phyloP scores from a whole-genome alignment of 2,797 vertebrate species.

The Rhabdophis nuchalis region DNA sequence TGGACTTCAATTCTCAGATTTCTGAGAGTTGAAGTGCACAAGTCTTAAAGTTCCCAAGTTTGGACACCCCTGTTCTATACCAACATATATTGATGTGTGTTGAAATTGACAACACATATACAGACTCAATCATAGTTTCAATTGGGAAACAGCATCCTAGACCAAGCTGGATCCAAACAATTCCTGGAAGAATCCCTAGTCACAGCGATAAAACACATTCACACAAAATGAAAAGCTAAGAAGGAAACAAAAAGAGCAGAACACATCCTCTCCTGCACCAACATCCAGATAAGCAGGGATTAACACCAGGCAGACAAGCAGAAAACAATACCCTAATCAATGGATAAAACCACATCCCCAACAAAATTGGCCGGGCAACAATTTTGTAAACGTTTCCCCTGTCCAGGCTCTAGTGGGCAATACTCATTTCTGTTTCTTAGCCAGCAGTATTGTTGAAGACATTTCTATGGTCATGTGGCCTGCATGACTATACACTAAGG shows the following conservation, averaged over 20 bases:
- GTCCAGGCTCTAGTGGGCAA: background rate
- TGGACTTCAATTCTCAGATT: no score
- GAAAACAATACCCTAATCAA: background rate
- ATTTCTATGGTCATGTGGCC: background rate
- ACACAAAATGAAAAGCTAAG: background rate
- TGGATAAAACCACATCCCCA: background rate
- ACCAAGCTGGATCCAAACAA: background rate
- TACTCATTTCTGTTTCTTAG: background rate
- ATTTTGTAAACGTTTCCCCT: background rate
- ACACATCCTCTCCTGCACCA: background rate
- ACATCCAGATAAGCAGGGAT: background rate
- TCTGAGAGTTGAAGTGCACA: no score
- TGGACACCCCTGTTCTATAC: no score
- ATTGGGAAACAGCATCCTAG: background rate
- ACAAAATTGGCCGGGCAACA: background rate
- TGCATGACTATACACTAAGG: background rate
- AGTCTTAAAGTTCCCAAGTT: no score
- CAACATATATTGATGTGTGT: background rate
- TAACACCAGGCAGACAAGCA: background rate
- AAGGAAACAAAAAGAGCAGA: background rate
- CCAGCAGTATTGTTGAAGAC: background rate
- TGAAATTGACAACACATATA: background rate
- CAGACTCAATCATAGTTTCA: background rate
- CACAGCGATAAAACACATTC: background rate
- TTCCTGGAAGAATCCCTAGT: background rate